Conservation (phyloP, 1,140 invertebrate genomes). For the Camponotus vicinus region DNA sequence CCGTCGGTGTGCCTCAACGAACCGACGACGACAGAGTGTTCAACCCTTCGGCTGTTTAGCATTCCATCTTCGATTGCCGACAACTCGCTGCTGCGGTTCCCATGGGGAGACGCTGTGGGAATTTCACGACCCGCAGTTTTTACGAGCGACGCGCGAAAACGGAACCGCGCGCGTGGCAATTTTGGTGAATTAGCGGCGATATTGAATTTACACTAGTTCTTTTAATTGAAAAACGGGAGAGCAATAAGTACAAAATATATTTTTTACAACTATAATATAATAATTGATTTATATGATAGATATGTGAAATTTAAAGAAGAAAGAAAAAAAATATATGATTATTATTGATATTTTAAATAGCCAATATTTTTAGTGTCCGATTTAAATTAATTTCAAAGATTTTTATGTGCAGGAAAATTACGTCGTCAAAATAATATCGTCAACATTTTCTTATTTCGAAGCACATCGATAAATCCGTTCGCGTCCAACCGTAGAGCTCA, state of each 20-base stretch:
- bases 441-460: slow-evolving; percentile 8
- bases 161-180: not conserved
- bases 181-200: slow-evolving; percentile 56
- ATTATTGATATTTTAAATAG: not conserved
- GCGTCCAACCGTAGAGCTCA: slow-evolving; percentile 8
- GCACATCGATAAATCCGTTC: slow-evolving; percentile 39
- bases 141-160: slow-evolving; percentile 57
- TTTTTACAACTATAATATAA: not conserved
- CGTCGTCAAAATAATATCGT: slow-evolving; percentile 8
- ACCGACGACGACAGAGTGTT: slow-evolving; percentile 74
- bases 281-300: not conserved
- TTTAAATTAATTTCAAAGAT: not conserved
- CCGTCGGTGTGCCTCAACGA: slow-evolving; percentile 67
- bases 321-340: not conserved
- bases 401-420: not conserved
- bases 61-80: slow-evolving; percentile 85
- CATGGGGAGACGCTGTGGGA: slow-evolving; percentile 56
- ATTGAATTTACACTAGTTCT: slow-evolving; percentile 1
- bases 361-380: not conserved
- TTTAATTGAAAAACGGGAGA: not conserved
- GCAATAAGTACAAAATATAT: not conserved
- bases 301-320: not conserved
- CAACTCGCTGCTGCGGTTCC: slow-evolving; percentile 69
- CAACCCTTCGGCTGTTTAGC: slow-evolving; percentile 86
- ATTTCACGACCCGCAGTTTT: slow-evolving; percentile 64